Evolutionary conservation across 1,140 invertebrate genomes (phyloP).

Genomic region (Brachionus calyciflorus): DNA sequence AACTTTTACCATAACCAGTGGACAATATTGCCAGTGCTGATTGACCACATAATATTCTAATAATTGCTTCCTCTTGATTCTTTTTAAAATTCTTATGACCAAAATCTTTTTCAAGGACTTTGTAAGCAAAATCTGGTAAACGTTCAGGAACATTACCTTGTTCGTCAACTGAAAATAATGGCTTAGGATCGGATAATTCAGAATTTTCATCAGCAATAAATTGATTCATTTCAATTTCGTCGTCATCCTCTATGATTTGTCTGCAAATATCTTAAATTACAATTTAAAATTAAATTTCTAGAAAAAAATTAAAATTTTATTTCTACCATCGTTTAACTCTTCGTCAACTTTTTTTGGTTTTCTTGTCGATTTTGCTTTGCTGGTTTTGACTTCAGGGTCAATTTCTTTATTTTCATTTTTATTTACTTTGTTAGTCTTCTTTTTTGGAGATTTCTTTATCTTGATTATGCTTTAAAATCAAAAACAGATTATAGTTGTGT

Average conservation of each 20-base stretch:
- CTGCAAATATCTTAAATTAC: no score
- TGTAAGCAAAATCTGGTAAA: conserved; percentile 9
- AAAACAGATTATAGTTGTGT: no score
- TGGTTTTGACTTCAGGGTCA: background rate
- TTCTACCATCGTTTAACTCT: background rate
- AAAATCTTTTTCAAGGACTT: conserved; percentile 41
- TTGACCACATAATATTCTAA: conserved; percentile 16
- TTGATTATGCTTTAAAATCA: no score
- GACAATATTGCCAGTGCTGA: conserved; percentile 24
- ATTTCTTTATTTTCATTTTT: background rate
- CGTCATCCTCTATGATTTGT: background rate
- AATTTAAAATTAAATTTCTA: no score
- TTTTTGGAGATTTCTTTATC: no score
- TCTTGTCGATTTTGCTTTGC: background rate
- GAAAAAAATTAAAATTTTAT: background rate
- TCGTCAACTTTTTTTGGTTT: background rate
- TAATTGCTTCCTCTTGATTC: conserved; percentile 19
- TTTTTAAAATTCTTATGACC: conserved; percentile 37
- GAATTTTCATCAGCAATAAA: background rate
- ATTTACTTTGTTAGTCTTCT: background rate
- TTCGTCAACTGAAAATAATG: background rate
- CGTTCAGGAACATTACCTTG: background rate
- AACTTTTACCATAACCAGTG: conserved; percentile 31
- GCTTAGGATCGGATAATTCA: background rate
- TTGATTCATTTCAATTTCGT: background rate